Evolutionary conservation across 2,113 vertebrate species (phyloP).

Genomic region (Crotalus horridus): DNA sequence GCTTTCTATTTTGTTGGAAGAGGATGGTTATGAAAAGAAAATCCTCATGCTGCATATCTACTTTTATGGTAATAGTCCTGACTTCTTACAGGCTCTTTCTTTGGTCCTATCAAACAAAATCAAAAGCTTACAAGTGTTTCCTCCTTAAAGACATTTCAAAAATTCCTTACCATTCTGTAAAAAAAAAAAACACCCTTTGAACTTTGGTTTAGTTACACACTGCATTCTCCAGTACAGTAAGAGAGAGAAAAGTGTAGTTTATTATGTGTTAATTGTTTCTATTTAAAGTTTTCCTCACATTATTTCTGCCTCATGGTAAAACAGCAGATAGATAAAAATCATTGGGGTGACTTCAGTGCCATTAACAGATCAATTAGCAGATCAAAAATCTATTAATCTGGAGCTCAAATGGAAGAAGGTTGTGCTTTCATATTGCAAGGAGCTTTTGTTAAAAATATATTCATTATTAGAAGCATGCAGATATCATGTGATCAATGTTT

Average conservation of each 20-base stretch:
- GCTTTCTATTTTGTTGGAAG: slow-evolving; percentile 3
- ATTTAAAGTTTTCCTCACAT: neutral
- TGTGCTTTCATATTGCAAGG: neutral
- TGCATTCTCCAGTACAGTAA: neutral
- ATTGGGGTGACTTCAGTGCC: no score
- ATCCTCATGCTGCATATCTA: neutral
- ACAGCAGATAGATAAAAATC: neutral
- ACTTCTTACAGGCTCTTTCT: neutral
- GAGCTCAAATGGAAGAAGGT: neutral
- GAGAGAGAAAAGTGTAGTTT: neutral
- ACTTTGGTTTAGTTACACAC: neutral
- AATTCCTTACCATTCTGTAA: neutral
- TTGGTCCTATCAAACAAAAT: neutral
- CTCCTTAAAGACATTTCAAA: neutral
- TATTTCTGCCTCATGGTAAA: neutral
- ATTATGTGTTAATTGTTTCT: neutral
- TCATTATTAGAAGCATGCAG: neutral
- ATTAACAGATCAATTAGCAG: neutral
- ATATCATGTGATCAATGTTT: neutral
- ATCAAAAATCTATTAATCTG: neutral
- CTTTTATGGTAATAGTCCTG: slow-evolving; percentile 19
- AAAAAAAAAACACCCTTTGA: neutral
- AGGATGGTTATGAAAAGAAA: neutral
- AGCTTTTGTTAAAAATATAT: neutral
- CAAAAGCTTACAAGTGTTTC: neutral